phyloP scores from a whole-genome alignment of 2,113 vertebrate genomes.

The Panthera leo region DNA sequence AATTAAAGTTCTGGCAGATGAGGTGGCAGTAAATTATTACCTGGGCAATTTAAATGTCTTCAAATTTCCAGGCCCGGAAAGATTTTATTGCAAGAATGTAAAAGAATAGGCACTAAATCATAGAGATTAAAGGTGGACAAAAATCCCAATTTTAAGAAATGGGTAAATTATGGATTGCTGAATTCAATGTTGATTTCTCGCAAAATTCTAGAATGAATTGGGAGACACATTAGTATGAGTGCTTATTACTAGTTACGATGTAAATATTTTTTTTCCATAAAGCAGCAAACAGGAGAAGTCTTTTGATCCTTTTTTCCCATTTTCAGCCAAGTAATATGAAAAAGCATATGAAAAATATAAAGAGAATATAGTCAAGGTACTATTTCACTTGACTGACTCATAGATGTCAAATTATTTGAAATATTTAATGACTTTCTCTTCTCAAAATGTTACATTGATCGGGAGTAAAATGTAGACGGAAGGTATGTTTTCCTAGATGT shows the following conservation, averaged over 20 bases:
- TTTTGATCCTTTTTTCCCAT: background rate
- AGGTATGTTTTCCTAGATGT: background rate
- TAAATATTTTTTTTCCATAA: conserved; percentile 28
- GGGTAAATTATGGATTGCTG: background rate
- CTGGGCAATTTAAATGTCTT: conserved; percentile 62
- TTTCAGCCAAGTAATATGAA: background rate
- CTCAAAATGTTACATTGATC: background rate
- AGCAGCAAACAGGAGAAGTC: background rate
- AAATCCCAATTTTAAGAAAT: conserved; percentile 37
- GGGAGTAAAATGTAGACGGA: background rate
- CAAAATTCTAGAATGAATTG: conserved; percentile 3
- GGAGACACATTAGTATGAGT: background rate
- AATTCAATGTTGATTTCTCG: conserved; percentile 24
- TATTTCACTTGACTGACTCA: background rate
- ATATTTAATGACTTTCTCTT: background rate
- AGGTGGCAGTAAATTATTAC: conserved; percentile 61
- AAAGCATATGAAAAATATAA: background rate
- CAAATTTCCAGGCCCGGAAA: conserved; percentile 22
- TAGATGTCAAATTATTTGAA: background rate
- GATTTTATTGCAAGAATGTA: conserved; percentile 52
- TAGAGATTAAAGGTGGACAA: conserved; percentile 32
- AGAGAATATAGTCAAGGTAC: background rate
- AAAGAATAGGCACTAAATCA: conserved; percentile 52
- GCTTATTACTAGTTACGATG: background rate
- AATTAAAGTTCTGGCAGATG: conserved; percentile 65